Conservation (phyloP, 2,888 invertebrate genomes). For the Drosophila recens region DNA sequence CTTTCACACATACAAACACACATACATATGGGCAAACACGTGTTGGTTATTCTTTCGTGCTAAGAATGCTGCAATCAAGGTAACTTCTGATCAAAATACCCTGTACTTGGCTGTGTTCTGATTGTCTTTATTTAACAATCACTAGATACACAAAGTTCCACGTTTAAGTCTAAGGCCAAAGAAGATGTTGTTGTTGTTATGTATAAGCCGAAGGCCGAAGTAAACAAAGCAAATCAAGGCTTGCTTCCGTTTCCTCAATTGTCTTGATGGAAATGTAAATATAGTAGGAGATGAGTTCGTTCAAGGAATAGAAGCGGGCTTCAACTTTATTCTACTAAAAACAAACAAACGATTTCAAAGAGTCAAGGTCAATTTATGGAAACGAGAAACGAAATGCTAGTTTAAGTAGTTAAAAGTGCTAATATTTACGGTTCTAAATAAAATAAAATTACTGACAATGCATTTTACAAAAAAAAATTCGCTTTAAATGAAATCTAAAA, state of each 20-base stretch:
- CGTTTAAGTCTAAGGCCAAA: background rate
- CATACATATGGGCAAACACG: slow-evolving; percentile 21
- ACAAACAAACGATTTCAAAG: background rate
- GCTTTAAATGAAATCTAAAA: no score
- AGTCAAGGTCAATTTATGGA: no score
- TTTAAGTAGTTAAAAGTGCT: no score
- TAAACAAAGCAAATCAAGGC: background rate
- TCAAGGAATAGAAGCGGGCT: background rate
- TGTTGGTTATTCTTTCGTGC: slow-evolving; percentile 41
- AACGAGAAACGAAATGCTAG: no score
- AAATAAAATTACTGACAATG: no score
- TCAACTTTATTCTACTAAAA: background rate
- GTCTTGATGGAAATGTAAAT: background rate
- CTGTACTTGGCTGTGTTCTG: slow-evolving; percentile 1
- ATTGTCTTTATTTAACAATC: background rate
- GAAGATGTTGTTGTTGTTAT: background rate
- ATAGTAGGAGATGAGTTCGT: background rate
- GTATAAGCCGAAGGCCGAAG: background rate
- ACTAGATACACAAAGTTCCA: background rate
- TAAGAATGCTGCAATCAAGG: slow-evolving; percentile 14
- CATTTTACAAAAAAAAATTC: no score
- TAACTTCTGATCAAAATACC: slow-evolving; percentile 24
- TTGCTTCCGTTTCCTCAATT: slow-evolving; percentile 1
- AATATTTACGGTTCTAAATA: no score
- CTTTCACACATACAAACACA: slow-evolving; percentile 5